Conservation (phyloP, 2,888 invertebrate species). For the Troides helena region DNA sequence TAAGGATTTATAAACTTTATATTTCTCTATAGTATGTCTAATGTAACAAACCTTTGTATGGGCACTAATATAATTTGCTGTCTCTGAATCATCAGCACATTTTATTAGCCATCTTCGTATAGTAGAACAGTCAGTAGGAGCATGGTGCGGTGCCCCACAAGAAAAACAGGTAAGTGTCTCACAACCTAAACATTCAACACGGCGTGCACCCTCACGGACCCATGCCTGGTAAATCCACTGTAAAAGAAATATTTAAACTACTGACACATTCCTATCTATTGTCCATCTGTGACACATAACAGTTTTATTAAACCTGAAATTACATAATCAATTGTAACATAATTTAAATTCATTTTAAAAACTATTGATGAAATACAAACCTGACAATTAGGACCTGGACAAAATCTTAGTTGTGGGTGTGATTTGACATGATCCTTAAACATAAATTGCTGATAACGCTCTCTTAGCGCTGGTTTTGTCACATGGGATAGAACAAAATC, state of each 20-base stretch:
- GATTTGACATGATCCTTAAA: constrained; percentile 98
- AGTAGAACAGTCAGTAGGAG: constrained; percentile 97
- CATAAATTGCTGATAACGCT: constrained; percentile 96
- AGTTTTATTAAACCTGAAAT: constrained; percentile 9
- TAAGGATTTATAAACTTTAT: neutral
- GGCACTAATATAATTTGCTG: constrained; percentile 99
- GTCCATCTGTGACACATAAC: neutral
- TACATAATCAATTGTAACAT: neutral
- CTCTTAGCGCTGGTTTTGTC: constrained; percentile 89
- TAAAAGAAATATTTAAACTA: neutral
- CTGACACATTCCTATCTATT: neutral
- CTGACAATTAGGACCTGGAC: constrained; percentile 97
- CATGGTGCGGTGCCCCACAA: constrained; percentile 98
- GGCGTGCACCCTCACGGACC: constrained; percentile 86
- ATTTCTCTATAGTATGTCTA: neutral
- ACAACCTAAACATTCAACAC: constrained; percentile 93
- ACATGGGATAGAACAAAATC: constrained; percentile 95
- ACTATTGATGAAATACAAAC: constrained; percentile 49
- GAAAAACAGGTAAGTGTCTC: constrained; percentile 95
- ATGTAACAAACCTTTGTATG: constrained; percentile 92
- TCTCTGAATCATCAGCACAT: constrained; percentile 99
- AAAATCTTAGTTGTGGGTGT: constrained; percentile 94
- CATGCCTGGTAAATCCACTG: constrained; percentile 90
- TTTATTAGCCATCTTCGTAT: constrained; percentile 99
- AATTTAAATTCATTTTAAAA: neutral